These are phyloP conservation scores for Rhynchomys soricoides DNA, from an alignment of 2,113 vertebrate genomes.

Conservation along the genomic window DNA sequence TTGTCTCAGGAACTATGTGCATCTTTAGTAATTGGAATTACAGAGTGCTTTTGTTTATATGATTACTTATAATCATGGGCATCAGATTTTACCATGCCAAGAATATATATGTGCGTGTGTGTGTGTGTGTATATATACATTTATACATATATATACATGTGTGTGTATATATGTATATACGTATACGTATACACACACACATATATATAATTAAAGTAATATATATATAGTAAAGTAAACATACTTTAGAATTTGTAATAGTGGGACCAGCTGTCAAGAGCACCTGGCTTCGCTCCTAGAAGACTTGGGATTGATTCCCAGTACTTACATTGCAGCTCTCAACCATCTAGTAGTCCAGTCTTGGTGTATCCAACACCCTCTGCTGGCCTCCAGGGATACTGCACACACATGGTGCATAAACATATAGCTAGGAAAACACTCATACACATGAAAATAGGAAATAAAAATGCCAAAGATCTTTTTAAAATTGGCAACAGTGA, in stretches of 20 bases:
- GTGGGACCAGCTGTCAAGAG: not conserved
- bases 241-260: not conserved
- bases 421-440: not conserved
- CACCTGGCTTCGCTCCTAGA: not conserved
- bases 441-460: not conserved
- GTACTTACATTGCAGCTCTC: no score
- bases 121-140: no score
- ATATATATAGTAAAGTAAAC: no score
- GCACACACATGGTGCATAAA: not conserved
- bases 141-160: not conserved
- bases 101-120: not conserved
- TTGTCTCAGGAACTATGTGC: not conserved
- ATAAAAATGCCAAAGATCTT: not conserved
- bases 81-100: not conserved
- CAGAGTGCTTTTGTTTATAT: not conserved
- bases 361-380: not conserved
- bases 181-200: no score
- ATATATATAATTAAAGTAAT: no score
- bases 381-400: not conserved
- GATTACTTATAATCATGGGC: not conserved
- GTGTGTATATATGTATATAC: no score
- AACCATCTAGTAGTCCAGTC: not conserved
- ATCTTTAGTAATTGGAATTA: not conserved
- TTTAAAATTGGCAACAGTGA: not conserved
- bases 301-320: not conserved